Evolutionary conservation across 2,888 invertebrate genomes (phyloP).

Genomic region (Drosophila borealis): DNA sequence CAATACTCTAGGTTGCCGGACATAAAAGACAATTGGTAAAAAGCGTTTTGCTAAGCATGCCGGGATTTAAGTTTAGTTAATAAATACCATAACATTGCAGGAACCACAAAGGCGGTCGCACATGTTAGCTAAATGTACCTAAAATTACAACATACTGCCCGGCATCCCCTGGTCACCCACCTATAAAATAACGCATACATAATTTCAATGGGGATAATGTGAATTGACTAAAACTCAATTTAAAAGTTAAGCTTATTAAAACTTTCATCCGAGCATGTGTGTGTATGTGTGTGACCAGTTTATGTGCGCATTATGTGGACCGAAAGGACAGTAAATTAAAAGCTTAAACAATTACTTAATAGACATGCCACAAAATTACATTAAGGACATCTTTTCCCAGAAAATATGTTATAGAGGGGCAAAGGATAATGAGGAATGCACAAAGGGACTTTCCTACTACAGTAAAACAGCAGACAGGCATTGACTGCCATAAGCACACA

Average conservation of each 20-base stretch:
- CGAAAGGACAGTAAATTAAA: slow-evolving; percentile 63
- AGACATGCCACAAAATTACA: slow-evolving; percentile 79
- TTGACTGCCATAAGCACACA: slow-evolving; percentile 33
- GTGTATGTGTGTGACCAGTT: slow-evolving; percentile 14
- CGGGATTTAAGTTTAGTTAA: slow-evolving; percentile 38
- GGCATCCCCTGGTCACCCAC: background rate
- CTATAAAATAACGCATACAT: slow-evolving; percentile 1
- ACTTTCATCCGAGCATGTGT: slow-evolving; percentile 8
- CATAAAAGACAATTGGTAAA: slow-evolving; percentile 29
- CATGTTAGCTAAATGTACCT: slow-evolving; percentile 21
- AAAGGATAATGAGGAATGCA: slow-evolving; percentile 40
- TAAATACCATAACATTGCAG: slow-evolving; percentile 34
- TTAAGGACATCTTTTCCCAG: slow-evolving; percentile 59
- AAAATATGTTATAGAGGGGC: slow-evolving; percentile 35
- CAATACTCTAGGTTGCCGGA: slow-evolving; percentile 1
- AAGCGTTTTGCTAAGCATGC: slow-evolving; percentile 34
- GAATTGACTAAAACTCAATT: slow-evolving; percentile 53
- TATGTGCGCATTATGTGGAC: slow-evolving; percentile 8
- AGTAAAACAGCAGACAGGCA: slow-evolving; percentile 56
- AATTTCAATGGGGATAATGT: slow-evolving; percentile 36
- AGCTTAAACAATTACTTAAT: slow-evolving; percentile 79
- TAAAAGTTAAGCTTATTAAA: slow-evolving; percentile 39
- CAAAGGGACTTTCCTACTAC: slow-evolving; percentile 71
- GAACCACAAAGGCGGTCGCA: slow-evolving; percentile 26
- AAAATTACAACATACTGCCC: slow-evolving; percentile 1